Evolutionary conservation across 2,797 vertebrate genomes (phyloP).

Genomic region (Enteromius unitaeniatus): DNA sequence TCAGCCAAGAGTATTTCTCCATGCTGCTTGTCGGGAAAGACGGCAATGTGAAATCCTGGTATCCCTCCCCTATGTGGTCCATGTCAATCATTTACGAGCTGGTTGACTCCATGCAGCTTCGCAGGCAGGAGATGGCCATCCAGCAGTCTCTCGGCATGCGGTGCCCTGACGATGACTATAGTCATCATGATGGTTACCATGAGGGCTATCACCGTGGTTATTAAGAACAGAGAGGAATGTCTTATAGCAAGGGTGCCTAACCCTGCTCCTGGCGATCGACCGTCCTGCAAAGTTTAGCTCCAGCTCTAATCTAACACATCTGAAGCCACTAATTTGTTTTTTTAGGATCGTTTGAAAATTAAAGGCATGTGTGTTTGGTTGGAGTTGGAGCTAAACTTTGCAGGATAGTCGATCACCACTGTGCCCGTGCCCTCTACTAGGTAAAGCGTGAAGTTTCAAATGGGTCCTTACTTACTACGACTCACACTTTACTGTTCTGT

Average conservation of each 20-base stretch:
- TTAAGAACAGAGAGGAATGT: constrained; percentile 64
- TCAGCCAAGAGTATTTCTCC: constrained; percentile 88
- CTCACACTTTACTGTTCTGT: neutral
- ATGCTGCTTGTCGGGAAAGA: constrained; percentile 93
- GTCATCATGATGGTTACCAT: constrained; percentile 83
- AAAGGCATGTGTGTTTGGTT: no score
- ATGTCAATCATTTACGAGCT: constrained; percentile 89
- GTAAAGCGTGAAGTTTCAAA: constrained; percentile 1
- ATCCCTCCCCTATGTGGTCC: constrained; percentile 89
- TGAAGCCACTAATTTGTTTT: no score
- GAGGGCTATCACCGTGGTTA: constrained; percentile 83
- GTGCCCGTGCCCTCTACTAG: neutral
- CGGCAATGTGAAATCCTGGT: constrained; percentile 91
- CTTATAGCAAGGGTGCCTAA: neutral
- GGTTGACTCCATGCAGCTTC: constrained; percentile 90
- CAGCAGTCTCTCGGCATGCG: constrained; percentile 88
- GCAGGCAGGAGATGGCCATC: constrained; percentile 90
- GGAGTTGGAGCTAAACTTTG: no score
- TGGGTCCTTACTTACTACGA: neutral
- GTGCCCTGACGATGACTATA: constrained; percentile 86
- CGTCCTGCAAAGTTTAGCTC: no score
- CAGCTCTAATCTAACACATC: no score
- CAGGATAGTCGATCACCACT: no score
- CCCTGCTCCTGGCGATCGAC: no score
- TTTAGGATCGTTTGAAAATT: no score